Evolutionary conservation across 2,888 invertebrate genomes (phyloP), one percentile per base, ranked within the genome.

Genomic region (Bhutanitis thaidina): DNA sequence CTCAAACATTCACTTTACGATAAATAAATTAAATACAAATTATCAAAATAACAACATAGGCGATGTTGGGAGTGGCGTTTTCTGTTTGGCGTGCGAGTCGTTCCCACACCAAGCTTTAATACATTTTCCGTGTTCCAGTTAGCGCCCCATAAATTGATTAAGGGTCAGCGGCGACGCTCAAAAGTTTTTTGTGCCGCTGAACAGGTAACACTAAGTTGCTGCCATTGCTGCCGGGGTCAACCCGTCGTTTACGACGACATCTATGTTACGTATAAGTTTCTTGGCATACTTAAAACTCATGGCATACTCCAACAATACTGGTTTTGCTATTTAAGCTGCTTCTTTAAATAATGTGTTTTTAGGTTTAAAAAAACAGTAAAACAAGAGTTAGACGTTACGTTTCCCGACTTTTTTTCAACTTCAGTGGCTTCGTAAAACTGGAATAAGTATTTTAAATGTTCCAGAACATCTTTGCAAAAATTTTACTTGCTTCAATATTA

Each of bases 121-220:
- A 86, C 88, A 87, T 85, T 88, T 88, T 89, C 82, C 87, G 74
- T 89, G 88, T 89, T 81, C 82, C 82, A 88, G 84, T 89, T 89
- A 89, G 88, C 88, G 87, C 86, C 82, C 76, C 84, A 87, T 88
- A 88, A 89, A 89, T 89, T 88, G 86, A 88, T 87, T 86, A 84
- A 78, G 83, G 84, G 77, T 74, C 76, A 65, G 79, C 83, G 81
- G 79, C 82, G 78, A 73, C 76, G 77, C 72, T 73, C 81, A 77
- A 73, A 76, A 73, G 76, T 80, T 84, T 88, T 85, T 74, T 80
- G 69, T 64, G 57, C 60, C 62, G 73, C 71, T 74, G 78, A 80
- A 76, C 80, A 81, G 80, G 80, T 80, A 81, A 72, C 67, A 68
- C 63, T 62, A 65, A 64, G 70, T 62, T 61, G 61, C 34, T 34